These are phyloP conservation scores for Lordiphosa andalusiaca DNA, from an alignment of 2,888 invertebrate genomes.

Conservation along the genomic window DNA sequence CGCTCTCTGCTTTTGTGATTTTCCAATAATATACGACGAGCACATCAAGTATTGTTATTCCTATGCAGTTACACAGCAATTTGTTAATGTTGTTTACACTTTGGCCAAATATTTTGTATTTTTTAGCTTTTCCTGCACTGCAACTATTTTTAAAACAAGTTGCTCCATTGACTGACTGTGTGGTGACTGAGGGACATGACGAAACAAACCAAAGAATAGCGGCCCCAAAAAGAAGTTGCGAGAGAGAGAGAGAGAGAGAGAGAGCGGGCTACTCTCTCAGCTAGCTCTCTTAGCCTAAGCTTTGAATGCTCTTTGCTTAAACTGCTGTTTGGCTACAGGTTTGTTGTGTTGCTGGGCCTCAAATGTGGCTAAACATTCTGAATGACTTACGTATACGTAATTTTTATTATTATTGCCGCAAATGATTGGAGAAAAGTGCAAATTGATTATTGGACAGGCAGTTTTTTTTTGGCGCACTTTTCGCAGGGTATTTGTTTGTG, in stretches of 20 bases:
- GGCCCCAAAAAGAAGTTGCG: conserved; percentile 53
- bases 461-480: background rate
- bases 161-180: conserved; percentile 49
- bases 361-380: conserved; percentile 34
- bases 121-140: conserved; percentile 8
- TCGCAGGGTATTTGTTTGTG: background rate
- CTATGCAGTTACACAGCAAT: conserved; percentile 24
- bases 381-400: conserved; percentile 49
- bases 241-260: conserved; percentile 10
- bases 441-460: conserved; percentile 15
- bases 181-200: conserved; percentile 35
- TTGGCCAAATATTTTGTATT: conserved; percentile 9
- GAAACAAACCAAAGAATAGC: conserved; percentile 40
- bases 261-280: conserved; percentile 27
- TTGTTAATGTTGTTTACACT: background rate
- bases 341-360: conserved; percentile 31
- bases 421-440: conserved; percentile 30
- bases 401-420: conserved; percentile 18
- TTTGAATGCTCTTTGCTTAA: conserved; percentile 7
- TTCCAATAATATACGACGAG: conserved; percentile 40
- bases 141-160: conserved; percentile 56
- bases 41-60: conserved; percentile 8
- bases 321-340: conserved; percentile 19
- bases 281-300: conserved; percentile 26
- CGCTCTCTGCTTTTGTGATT: conserved; percentile 56